Evolutionary conservation across 1,140 invertebrate species (phyloP).

Genomic region (Druon quercuslanigerum): DNA sequence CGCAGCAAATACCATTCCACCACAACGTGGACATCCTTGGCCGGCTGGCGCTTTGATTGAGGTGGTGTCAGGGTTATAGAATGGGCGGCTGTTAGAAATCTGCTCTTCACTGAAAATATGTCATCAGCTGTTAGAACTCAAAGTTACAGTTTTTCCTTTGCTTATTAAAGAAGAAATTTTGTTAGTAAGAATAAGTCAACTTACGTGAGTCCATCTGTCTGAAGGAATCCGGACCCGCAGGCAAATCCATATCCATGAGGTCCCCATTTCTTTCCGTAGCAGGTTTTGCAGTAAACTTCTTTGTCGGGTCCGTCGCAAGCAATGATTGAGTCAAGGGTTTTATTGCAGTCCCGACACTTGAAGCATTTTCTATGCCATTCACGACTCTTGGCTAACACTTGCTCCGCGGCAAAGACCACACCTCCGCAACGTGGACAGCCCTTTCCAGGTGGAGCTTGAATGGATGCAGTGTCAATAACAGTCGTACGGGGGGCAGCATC

Average conservation of each 20-base stretch:
- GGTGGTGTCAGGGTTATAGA: slow-evolving; percentile 89
- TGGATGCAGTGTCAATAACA: slow-evolving; percentile 86
- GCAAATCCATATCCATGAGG: slow-evolving; percentile 97
- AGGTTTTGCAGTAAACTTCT: slow-evolving; percentile 95
- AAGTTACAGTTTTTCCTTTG: slow-evolving; percentile 27
- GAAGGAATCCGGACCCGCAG: slow-evolving; percentile 94
- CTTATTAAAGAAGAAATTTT: slow-evolving; percentile 25
- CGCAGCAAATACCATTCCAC: slow-evolving; percentile 94
- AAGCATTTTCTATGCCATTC: slow-evolving; percentile 99
- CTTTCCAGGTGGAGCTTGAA: slow-evolving; percentile 88
- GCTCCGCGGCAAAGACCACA: slow-evolving; percentile 92
- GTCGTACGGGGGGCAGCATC: slow-evolving; percentile 83
- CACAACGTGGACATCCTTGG: slow-evolving; percentile 93
- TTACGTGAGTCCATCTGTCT: slow-evolving; percentile 91
- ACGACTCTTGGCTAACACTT: slow-evolving; percentile 89
- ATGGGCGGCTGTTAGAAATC: slow-evolving; percentile 85
- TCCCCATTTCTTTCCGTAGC: slow-evolving; percentile 95
- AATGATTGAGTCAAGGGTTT: slow-evolving; percentile 94
- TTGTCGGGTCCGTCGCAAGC: slow-evolving; percentile 93
- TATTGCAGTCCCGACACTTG: slow-evolving; percentile 95
- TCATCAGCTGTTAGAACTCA: not conserved
- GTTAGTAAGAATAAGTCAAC: slow-evolving; percentile 62
- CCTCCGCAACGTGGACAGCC: slow-evolving; percentile 93
- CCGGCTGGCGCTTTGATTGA: slow-evolving; percentile 90
- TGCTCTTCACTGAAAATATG: slow-evolving; percentile 83